Evolutionary conservation across 2,888 invertebrate genomes (phyloP).

Genomic region (Zhuqinia jingwanae): DNA sequence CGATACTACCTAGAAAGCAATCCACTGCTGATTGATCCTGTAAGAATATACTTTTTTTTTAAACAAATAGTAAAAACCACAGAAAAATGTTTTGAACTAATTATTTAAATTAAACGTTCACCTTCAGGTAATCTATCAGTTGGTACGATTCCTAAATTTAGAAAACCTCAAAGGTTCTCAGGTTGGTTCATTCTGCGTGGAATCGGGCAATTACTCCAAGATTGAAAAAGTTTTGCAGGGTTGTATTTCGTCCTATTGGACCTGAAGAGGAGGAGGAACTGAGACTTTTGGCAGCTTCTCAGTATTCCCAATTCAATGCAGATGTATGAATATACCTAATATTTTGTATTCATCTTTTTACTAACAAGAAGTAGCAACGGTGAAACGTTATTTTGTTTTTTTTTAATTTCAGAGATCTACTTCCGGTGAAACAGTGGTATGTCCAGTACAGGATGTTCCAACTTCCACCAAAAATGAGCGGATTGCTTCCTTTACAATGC

Average conservation of each 20-base stretch:
- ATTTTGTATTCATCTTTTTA: background rate
- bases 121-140: conserved; percentile 55
- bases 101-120: background rate
- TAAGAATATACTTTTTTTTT: background rate
- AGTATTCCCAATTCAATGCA: conserved; percentile 27
- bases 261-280: conserved; percentile 52
- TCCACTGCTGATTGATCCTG: conserved; percentile 60
- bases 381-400: too few species aligned
- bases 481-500: conserved; percentile 26
- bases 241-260: conserved; percentile 59
- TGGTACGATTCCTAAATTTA: conserved; percentile 35
- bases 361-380: too few species aligned
- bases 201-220: conserved; percentile 56
- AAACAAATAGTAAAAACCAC: background rate
- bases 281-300: conserved; percentile 13
- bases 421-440: background rate
- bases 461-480: conserved; percentile 21
- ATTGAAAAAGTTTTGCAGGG: conserved; percentile 44
- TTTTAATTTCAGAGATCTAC: conserved; percentile 14
- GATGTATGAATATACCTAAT: conserved; percentile 11
- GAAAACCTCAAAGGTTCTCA: conserved; percentile 46
- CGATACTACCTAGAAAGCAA: conserved; percentile 52
- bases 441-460: background rate
- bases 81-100: too few species aligned
- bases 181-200: conserved; percentile 56